Evolutionary conservation across 2,888 invertebrate genomes (phyloP).

Genomic region (Xylocampa areola): DNA sequence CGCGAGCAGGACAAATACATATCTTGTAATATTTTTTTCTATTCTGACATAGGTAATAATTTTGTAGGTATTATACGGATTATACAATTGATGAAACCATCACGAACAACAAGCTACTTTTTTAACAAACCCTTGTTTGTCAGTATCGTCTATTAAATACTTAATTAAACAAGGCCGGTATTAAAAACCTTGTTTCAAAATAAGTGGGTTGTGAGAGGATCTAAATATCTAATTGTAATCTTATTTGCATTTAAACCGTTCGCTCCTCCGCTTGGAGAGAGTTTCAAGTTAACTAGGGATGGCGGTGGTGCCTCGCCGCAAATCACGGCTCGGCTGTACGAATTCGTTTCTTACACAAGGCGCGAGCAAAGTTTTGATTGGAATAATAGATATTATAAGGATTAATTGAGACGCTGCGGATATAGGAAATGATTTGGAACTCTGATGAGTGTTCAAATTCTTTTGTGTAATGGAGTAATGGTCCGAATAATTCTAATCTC

Average conservation of each 20-base stretch:
- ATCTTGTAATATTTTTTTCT: no score
- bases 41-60: no score
- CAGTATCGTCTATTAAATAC: slow-evolving; percentile 60
- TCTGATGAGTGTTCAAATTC: slow-evolving; percentile 15
- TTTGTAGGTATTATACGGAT: background rate
- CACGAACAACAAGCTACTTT: slow-evolving; percentile 18
- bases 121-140: slow-evolving; percentile 43
- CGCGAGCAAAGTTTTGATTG: slow-evolving; percentile 54
- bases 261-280: slow-evolving; percentile 62
- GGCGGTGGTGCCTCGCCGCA: slow-evolving; percentile 51
- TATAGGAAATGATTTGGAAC: slow-evolving; percentile 30
- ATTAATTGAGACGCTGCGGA: slow-evolving; percentile 46
- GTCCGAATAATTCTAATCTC: background rate
- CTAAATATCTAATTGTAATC: slow-evolving; percentile 79
- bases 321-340: slow-evolving; percentile 59
- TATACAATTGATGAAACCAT: background rate
- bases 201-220: slow-evolving; percentile 70
- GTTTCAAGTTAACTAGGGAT: slow-evolving; percentile 63
- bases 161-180: slow-evolving; percentile 68
- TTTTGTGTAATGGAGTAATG: slow-evolving; percentile 6
- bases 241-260: slow-evolving; percentile 78
- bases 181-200: slow-evolving; percentile 72
- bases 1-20: no score
- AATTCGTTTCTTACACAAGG: slow-evolving; percentile 60
- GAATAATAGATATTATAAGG: slow-evolving; percentile 56